phyloP scores from a whole-genome alignment of 1,140 invertebrate species.

The Anastrepha obliqua region DNA sequence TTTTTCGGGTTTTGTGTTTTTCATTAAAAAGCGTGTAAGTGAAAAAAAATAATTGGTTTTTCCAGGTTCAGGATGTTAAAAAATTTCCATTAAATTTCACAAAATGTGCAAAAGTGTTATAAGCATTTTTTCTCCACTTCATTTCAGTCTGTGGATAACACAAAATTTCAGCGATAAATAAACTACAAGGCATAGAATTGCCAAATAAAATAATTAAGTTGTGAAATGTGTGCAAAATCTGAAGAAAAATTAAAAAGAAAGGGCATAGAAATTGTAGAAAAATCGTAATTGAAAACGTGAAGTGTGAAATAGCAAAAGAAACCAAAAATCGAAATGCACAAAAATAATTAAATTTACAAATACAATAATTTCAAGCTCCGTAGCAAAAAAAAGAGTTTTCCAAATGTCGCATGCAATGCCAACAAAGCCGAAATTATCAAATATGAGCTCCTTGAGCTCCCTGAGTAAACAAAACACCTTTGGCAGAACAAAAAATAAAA shows the following conservation, averaged over 20 bases:
- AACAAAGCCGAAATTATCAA: not conserved
- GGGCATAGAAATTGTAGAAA: not conserved
- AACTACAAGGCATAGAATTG: not conserved
- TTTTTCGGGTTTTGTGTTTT: too few species aligned
- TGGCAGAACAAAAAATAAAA: constrained; percentile 4
- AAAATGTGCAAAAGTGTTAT: too few species aligned
- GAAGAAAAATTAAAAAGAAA: not conserved
- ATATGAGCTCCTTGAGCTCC: not conserved
- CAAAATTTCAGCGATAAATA: too few species aligned
- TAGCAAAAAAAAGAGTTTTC: not conserved
- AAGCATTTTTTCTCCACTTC: too few species aligned
- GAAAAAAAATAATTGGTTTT: too few species aligned
- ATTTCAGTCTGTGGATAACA: too few species aligned
- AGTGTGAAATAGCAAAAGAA: not conserved
- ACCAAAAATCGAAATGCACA: not conserved
- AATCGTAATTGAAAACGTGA: not conserved
- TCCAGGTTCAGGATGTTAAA: too few species aligned
- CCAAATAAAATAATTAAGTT: not conserved
- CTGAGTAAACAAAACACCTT: not conserved
- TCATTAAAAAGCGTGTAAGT: too few species aligned
- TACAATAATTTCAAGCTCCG: not conserved
- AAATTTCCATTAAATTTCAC: too few species aligned
- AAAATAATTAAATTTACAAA: not conserved
- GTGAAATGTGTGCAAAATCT: not conserved
- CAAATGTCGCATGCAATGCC: not conserved